A percentile compares a stretch with the other conserved stretches of the same genome.
Evolutionary conservation across 2,113 vertebrate genomes (phyloP).

Genomic region (Malurus elegans): DNA sequence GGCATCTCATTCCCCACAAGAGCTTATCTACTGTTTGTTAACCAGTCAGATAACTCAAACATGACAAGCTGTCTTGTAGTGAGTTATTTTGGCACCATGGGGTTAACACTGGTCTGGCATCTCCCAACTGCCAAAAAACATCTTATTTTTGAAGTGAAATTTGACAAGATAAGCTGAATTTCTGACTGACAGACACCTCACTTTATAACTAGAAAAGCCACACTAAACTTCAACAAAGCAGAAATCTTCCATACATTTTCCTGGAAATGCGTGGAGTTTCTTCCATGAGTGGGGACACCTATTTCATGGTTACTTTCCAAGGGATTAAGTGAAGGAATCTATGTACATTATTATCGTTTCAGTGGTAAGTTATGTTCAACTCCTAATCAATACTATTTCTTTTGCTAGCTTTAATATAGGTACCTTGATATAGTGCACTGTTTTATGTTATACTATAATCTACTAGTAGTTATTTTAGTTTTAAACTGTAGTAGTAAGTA

Average conservation of each 20-base stretch:
- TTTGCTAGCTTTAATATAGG: background rate
- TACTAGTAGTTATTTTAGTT: background rate
- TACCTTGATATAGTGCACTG: background rate
- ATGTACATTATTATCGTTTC: background rate
- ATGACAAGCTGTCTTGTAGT: background rate
- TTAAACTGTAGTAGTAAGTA: background rate
- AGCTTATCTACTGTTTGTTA: background rate
- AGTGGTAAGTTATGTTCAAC: background rate
- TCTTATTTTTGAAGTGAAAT: background rate
- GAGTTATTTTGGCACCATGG: background rate
- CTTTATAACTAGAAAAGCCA: background rate
- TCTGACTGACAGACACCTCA: background rate
- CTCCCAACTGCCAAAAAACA: background rate
- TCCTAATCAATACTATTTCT: background rate
- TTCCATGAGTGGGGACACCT: background rate
- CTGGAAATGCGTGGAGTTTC: background rate
- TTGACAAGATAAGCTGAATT: background rate
- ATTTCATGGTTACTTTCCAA: background rate
- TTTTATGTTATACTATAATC: background rate
- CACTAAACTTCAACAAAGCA: background rate
- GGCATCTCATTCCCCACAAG: background rate
- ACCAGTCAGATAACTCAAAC: background rate
- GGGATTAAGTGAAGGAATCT: background rate
- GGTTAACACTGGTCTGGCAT: background rate
- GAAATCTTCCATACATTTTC: background rate